phyloP scores from a whole-genome alignment of 2,797 vertebrate genomes.

The Typhlichthys subterraneus region DNA sequence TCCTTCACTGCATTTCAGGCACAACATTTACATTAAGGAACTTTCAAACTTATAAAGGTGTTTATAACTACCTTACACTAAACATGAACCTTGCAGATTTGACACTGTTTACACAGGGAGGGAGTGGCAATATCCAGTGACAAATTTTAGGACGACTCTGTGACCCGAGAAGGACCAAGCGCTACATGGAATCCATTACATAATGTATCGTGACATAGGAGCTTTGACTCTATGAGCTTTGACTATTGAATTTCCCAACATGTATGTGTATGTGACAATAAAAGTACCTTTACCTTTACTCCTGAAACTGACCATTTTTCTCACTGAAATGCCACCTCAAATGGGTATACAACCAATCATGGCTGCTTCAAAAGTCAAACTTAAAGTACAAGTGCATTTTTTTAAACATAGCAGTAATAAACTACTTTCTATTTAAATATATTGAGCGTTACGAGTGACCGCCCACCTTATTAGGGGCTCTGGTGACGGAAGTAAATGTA shows the following conservation, averaged over 20 bases:
- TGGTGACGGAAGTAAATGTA: too few species aligned
- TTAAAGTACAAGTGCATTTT: too few species aligned
- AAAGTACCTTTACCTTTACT: too few species aligned
- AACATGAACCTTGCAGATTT: conserved; percentile 35
- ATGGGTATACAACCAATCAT: conserved; percentile 36
- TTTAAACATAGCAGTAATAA: too few species aligned
- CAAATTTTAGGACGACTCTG: conserved; percentile 49
- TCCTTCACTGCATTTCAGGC: not conserved
- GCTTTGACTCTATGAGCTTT: conserved; percentile 30
- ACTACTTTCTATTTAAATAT: too few species aligned
- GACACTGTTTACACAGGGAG: conserved; percentile 54
- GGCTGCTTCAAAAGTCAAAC: too few species aligned
- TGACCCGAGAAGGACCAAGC: conserved; percentile 55
- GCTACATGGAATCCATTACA: conserved; percentile 56
- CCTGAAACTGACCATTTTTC: conserved; percentile 11
- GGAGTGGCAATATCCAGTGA: conserved; percentile 51
- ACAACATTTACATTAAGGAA: conserved; percentile 14
- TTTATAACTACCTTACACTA: conserved; percentile 30
- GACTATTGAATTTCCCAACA: conserved; percentile 38
- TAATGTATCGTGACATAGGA: conserved; percentile 49
- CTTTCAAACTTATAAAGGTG: conserved; percentile 46
- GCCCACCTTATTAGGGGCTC: too few species aligned
- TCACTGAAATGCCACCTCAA: conserved; percentile 40
- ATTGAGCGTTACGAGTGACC: too few species aligned
- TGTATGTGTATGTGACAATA: too few species aligned